phyloP scores from a whole-genome alignment of 2,797 vertebrate genomes.

The Furcifer pardalis region DNA sequence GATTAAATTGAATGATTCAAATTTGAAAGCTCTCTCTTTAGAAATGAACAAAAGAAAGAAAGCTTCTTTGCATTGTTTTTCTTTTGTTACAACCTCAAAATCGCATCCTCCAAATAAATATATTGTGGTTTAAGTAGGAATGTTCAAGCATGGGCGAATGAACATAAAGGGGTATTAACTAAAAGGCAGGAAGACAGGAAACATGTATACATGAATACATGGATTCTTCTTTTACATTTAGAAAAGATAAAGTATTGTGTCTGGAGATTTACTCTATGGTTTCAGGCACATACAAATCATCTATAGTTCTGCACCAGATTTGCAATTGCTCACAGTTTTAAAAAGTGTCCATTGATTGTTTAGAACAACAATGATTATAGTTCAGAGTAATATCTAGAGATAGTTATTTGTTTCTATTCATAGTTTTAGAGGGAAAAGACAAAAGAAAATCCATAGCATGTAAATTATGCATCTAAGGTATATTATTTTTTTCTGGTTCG shows the following conservation, averaged over 20 bases:
- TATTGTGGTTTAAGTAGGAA: neutral
- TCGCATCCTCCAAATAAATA: neutral
- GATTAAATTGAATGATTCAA: neutral
- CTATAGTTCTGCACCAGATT: conserved; percentile 17
- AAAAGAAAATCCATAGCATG: conserved; percentile 6
- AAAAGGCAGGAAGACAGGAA: neutral
- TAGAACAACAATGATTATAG: neutral
- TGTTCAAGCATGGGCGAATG: neutral
- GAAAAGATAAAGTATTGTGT: neutral
- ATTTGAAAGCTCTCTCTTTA: too few relatives aligned
- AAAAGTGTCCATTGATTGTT: conserved; percentile 16
- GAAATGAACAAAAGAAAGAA: too few relatives aligned
- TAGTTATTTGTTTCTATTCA: conserved; percentile 13
- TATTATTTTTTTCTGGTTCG: conserved; percentile 48
- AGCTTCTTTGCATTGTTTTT: too few relatives aligned
- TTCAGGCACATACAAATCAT: conserved; percentile 36
- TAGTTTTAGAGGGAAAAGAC: conserved; percentile 29
- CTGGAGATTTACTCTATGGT: conserved; percentile 8
- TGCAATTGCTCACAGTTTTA: conserved; percentile 31
- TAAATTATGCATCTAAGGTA: conserved; percentile 22
- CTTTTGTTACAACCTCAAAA: too few relatives aligned
- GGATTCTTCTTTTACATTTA: conserved; percentile 9
- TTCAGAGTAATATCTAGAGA: conserved; percentile 19
- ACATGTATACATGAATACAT: conserved; percentile 9
- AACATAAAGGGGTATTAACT: neutral